These are phyloP conservation scores for Laodelphax striatellus DNA, from an alignment of 1,140 invertebrate genomes.

Conservation along the genomic window DNA sequence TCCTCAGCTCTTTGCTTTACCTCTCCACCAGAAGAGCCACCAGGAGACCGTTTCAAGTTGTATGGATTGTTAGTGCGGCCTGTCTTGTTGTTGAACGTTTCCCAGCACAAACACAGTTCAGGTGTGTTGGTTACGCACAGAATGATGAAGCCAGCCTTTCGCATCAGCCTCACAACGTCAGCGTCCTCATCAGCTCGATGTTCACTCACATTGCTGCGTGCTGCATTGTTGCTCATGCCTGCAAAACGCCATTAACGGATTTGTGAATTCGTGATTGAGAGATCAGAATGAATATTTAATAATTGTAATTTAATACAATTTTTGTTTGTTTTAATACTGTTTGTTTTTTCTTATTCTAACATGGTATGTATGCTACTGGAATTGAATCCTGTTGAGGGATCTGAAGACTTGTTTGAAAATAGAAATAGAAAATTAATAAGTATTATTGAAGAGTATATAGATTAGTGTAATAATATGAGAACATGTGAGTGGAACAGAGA, in stretches of 20 bases:
- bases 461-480: too few relatives aligned
- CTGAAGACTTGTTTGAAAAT: too few relatives aligned
- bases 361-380: too few relatives aligned
- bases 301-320: too few relatives aligned
- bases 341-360: too few relatives aligned
- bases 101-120: conserved; percentile 80
- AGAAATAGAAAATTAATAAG: too few relatives aligned
- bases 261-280: too few relatives aligned
- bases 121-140: conserved; percentile 80
- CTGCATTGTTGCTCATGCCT: conserved; percentile 43
- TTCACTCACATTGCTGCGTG: conserved; percentile 34
- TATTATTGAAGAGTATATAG: too few relatives aligned
- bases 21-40: conserved; percentile 68
- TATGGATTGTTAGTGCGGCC: conserved; percentile 85
- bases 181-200: conserved; percentile 56
- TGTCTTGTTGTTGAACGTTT: conserved; percentile 76
- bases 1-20: conserved; percentile 31
- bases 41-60: conserved; percentile 55
- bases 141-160: conserved; percentile 70
- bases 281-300: too few relatives aligned
- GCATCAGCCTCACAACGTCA: conserved; percentile 49
- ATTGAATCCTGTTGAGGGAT: too few relatives aligned
- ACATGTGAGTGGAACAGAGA: too few relatives aligned
- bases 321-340: too few relatives aligned
- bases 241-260: conserved; percentile 3